Base-by-base conservation (phyloP, 2,888 invertebrate genomes). In the Uloborus plumipes region DNA sequence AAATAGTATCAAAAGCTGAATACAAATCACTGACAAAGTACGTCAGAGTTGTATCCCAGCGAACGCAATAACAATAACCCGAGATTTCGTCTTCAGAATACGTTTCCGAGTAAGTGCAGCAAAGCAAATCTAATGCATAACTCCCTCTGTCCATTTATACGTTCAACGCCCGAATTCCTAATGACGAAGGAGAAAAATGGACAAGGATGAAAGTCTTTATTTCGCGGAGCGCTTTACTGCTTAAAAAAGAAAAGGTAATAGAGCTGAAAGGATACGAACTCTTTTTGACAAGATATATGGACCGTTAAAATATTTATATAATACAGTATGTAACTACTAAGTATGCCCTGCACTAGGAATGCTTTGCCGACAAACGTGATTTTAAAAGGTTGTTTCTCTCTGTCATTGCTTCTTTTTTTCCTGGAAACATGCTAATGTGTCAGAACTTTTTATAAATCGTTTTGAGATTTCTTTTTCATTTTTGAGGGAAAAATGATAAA, bases 221-320 rank as follows among this genome's bases (percentile, higher is more conserved):
- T 65, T 59, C 51, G 18, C 22, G 26, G 39, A 64, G 18, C 47
- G 47, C 55, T 55, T 26, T 65, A 55, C 58, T 65, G 26, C 64
- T 64, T 53, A 47, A 47, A 74, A 74, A 55, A 74, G 64, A 74
- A 51, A 55, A 20, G 53, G 62, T 31, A 72, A 72, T 72, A 51
- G 62, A 26, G n/a, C 50, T 62, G 49, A 72, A 72, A 49, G 31
- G 65, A 58, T 39, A 18, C 64, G 53, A 20, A 65, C 47, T 74
- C 65, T 64, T 53, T 13, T 20, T 74, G 73, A 74, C 65, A 74
- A 74, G 65, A 74, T 74, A 74, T 74, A 74, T 74, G 73, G 55
- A 65, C 64, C 73, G 65, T 65, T 74, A 74, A 73, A 74, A 74
- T 74, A 74, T 74, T 74, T 74, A 74, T 74, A 65, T 65, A 74